Conservation (phyloP, 2,113 vertebrate genomes). For the Corythaeola cristata region DNA sequence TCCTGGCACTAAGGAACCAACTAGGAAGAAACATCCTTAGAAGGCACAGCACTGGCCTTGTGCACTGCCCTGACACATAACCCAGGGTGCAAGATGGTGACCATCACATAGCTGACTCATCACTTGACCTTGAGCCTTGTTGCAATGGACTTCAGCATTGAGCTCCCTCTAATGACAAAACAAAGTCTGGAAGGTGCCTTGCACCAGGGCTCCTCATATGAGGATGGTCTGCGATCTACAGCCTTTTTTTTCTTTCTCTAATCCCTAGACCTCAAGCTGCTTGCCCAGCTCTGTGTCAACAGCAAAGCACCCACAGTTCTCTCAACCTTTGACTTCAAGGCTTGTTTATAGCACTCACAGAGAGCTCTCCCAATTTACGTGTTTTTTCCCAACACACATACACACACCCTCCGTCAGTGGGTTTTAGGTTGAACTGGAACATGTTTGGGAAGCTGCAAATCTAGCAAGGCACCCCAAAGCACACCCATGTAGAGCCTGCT, state of each 20-base stretch:
- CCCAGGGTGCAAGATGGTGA: neutral
- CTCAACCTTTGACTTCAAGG: neutral
- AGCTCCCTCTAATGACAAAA: neutral
- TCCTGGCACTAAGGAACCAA: neutral
- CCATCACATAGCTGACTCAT: neutral
- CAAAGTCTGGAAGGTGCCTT: neutral
- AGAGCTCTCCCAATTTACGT: neutral
- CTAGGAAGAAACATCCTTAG: neutral
- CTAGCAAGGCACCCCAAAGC: neutral
- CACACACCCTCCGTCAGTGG: neutral
- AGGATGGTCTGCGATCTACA: neutral
- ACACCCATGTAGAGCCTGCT: neutral
- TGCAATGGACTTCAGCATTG: fast-evolving
- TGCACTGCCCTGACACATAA: neutral
- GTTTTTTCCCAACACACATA: neutral
- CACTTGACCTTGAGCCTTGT: neutral
- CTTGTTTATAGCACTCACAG: neutral
- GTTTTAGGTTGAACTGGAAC: neutral
- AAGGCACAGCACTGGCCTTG: neutral
- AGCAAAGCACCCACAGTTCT: neutral
- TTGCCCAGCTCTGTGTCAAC: neutral
- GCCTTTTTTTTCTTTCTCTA: neutral
- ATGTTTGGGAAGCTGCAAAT: neutral
- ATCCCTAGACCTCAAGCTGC: neutral
- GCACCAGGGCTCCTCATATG: neutral